A percentile compares a stretch with the other conserved stretches of the same genome.
phyloP scores from a whole-genome alignment of 1,140 invertebrate genomes.

The Anastatus disparis region DNA sequence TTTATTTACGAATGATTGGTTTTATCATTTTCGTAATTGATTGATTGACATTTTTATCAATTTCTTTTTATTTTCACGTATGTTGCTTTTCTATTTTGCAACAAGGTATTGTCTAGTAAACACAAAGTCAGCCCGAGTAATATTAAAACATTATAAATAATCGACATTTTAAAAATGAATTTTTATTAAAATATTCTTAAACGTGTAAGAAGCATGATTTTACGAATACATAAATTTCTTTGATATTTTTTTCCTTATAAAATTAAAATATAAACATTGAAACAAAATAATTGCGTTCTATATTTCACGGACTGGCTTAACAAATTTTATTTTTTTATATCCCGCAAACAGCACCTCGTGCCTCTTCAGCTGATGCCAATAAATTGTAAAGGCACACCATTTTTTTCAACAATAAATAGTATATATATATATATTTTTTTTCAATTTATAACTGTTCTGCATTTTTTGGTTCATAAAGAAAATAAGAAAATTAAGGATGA shows the following conservation, averaged over 20 bases:
- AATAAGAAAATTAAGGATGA: neutral
- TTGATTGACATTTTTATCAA: too few species aligned
- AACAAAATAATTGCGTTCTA: neutral
- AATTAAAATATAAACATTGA: neutral
- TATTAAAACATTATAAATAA: conserved; percentile 13
- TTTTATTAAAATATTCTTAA: too few species aligned
- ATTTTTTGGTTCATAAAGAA: neutral
- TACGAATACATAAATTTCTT: too few species aligned
- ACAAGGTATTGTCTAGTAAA: conserved; percentile 33
- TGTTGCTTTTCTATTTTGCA: conserved; percentile 11
- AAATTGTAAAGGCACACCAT: conserved; percentile 36
- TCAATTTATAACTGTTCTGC: neutral
- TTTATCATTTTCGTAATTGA: too few species aligned
- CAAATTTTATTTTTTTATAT: conserved; percentile 6
- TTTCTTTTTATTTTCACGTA: neutral
- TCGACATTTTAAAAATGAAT: too few species aligned
- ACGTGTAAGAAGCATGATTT: too few species aligned
- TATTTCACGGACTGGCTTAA: conserved; percentile 37
- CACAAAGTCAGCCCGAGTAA: conserved; percentile 35
- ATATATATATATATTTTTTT: conserved; percentile 6
- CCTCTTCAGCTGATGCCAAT: conserved; percentile 18
- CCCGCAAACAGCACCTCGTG: conserved; percentile 30
- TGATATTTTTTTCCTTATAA: too few species aligned
- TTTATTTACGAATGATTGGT: neutral
- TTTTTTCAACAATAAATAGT: conserved; percentile 26